Evolutionary conservation across 1,140 invertebrate genomes (phyloP), one percentile per base, ranked within the genome.

Genomic region (Centruroides sculpturatus): DNA sequence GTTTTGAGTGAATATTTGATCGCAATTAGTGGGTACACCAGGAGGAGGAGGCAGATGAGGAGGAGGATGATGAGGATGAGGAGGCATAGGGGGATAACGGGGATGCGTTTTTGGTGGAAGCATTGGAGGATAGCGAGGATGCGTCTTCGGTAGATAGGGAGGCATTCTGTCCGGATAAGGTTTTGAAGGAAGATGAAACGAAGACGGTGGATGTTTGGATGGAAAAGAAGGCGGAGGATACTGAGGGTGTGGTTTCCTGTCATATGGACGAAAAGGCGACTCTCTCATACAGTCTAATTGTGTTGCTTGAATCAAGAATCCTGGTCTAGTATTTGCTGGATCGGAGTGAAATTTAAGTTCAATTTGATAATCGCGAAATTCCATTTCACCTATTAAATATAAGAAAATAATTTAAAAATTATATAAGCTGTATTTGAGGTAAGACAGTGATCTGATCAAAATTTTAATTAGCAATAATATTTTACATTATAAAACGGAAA

Each of bases 331-430:
- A 10, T 62, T 56, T 9, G 61, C 60, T 1, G 59, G 53, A 63
- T 70, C 66, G 10, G 67, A 64, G 34, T 63, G 64, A 47, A 70
- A 69, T 53, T 59, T 62, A 12, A 70, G 55, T 35, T 61, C 59
- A 1, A 61, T 62, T 36, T 70, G 65, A 34, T 64, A 61, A 13
- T 65, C 57, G 12, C 51, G 50, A 51, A 70, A 70, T 41, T 68
- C 66, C 35, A 59, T 62, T 49, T 61, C 61, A 10, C 61, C 64
- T 68, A 46, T 23, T 58, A 23, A 23, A 23, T 55, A 50, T 12
- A 35, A 54, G 51, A 50, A 48, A 48, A 53, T 35, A 59, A 51
- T 51, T 47, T 8, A 34, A 3, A 49, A 9, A 50, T 46, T 55
- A 51, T 52, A 23, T 23, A 23, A 23, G 23, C 23, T 23, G 23